These are phyloP conservation scores for Phodopus roborovskii DNA, from an alignment of 2,113 vertebrate species.

Conservation along the genomic window DNA sequence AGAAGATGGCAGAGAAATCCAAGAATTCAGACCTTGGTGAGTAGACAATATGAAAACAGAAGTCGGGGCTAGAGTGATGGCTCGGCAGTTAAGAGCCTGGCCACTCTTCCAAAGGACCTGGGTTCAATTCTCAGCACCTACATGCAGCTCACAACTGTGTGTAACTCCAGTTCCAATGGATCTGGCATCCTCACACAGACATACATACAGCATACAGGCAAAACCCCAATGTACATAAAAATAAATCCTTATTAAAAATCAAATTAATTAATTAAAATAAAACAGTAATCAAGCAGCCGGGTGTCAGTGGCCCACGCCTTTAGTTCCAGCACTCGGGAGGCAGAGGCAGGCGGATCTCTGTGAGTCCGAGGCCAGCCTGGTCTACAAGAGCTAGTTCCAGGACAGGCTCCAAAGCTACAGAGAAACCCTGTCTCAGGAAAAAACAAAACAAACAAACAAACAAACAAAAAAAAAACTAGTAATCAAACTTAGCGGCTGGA, in stretches of 20 bases:
- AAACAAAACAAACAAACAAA: neutral
- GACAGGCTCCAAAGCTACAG: too few relatives aligned
- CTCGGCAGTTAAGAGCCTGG: neutral
- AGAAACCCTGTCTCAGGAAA: too few relatives aligned
- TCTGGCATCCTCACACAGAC: neutral
- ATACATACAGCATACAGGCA: neutral
- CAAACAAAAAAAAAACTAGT: neutral
- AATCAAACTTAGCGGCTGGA: neutral
- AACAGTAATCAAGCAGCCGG: too few relatives aligned
- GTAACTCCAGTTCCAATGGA: neutral
- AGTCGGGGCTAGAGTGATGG: neutral
- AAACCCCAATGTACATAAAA: too few relatives aligned
- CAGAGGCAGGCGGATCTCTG: too few relatives aligned
- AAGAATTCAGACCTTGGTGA: neutral
- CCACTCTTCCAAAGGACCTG: neutral
- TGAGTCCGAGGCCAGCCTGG: too few relatives aligned
- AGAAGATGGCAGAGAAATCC: neutral
- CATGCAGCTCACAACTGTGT: neutral
- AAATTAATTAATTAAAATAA: too few relatives aligned
- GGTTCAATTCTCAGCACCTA: neutral
- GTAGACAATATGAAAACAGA: neutral
- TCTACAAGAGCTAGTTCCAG: too few relatives aligned
- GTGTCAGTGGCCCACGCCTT: too few relatives aligned
- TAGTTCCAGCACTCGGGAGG: too few relatives aligned
- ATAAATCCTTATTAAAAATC: neutral